Base-by-base conservation (phyloP, 1,140 invertebrate genomes). In the Lycorma delicatula region DNA sequence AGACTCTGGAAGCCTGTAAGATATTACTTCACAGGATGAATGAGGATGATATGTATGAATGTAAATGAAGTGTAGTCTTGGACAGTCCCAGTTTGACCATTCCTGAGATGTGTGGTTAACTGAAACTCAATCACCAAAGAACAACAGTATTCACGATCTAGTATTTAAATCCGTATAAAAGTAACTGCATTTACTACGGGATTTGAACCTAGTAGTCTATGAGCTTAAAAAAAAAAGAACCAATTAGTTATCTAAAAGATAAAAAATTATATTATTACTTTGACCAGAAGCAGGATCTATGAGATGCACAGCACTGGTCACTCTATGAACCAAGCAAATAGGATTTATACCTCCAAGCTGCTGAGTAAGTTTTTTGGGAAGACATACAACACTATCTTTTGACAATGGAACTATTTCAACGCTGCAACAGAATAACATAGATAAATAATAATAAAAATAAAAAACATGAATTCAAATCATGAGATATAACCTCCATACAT, bases 391-490 rank as follows among this genome's bases (percentile, higher is more conserved):
- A 70, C 95, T 95, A 71, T 99, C 91, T 71, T 97, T 98, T 26
- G 95, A 98, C 18, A 99, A 72, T 0, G 97, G 97, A 0, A 96
- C 91, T 68, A 99, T 91, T 73, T 99, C 96, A 54, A 99, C 85
- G 62, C 89, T 90, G 65, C 71, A 82, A 54, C 73, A 79, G 59
- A 74, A 66, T n/a, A 54, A 16, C 2, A 58, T 20, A 23, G 2
- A 28, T 41, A 16, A 54, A 51, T 51, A 48, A 52, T 26, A 36
- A 26, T 25, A 49, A 34, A 44, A 44, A 13, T 13, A 22, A 25
- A 31, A 50, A 57, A 46, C 22, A 34, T 52, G 25, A 16, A 28
- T 26, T n/a, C 29, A 6, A 6, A 31, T 31, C 29, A 31, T 7
- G 6, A 31, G 13, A 31, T 13, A 31, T 7, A 31, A 13, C 29